A percentile compares a stretch with the other conserved stretches of the same genome.
Evolutionary conservation across 2,113 vertebrate genomes (phyloP).

Genomic region (Lathamus discolor): DNA sequence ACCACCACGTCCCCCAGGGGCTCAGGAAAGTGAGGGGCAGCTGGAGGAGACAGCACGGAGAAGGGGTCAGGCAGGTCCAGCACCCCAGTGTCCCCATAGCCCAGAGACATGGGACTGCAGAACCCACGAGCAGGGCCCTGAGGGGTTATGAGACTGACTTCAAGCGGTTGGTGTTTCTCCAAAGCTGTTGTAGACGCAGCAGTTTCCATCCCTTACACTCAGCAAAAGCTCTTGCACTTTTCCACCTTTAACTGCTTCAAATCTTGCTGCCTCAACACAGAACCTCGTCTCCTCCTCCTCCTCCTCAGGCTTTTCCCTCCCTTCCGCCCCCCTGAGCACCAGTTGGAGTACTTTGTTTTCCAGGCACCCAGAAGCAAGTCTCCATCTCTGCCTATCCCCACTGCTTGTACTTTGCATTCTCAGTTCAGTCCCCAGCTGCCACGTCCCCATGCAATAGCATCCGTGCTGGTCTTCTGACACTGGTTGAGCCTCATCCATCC

Average conservation of each 20-base stretch:
- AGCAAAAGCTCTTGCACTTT: not conserved
- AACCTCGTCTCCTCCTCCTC: not conserved
- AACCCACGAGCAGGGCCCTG: not conserved
- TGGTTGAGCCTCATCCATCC: not conserved
- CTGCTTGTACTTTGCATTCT: not conserved
- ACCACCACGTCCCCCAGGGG: conserved; percentile 70
- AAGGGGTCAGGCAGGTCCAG: not conserved
- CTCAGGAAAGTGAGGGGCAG: conserved; percentile 78
- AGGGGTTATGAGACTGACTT: accelerated
- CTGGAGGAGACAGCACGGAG: conserved; percentile 58
- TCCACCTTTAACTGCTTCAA: not conserved
- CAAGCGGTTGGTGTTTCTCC: not conserved
- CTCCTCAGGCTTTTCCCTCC: not conserved
- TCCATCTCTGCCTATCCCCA: not conserved
- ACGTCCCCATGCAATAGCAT: accelerated
- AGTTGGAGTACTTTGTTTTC: not conserved
- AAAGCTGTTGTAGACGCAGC: accelerated
- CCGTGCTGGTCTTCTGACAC: not conserved
- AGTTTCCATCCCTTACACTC: not conserved
- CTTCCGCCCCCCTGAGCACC: not conserved
- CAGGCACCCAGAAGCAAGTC: not conserved
- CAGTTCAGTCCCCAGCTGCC: accelerated
- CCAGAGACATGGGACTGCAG: not conserved
- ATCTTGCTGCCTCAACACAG: not conserved
- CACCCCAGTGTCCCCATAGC: accelerated